Evolutionary conservation across 2,797 vertebrate species (phyloP).

Genomic region (Sebastes matsubarae): DNA sequence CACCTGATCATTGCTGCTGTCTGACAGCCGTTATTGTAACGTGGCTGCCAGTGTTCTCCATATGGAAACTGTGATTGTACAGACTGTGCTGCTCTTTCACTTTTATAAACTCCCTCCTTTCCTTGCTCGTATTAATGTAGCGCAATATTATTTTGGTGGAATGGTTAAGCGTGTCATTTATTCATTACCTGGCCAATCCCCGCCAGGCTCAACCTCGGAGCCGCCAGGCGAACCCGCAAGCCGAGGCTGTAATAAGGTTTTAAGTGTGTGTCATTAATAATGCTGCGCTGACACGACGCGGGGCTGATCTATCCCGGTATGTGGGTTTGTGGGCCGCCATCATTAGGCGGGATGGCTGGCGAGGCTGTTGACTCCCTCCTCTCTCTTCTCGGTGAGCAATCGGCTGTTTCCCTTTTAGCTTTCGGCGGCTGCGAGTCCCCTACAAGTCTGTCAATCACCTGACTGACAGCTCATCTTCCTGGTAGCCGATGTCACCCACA

Average conservation of each 20-base stretch:
- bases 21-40: constrained; percentile 43
- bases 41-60: constrained; percentile 32
- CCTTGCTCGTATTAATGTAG: constrained; percentile 47
- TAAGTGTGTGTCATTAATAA: constrained; percentile 78
- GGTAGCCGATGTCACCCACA: constrained; percentile 35
- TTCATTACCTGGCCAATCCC: constrained; percentile 72
- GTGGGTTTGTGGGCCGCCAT: constrained; percentile 65
- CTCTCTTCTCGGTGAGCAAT: constrained; percentile 33
- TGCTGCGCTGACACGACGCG: constrained; percentile 44
- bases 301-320: constrained; percentile 51
- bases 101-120: constrained; percentile 48
- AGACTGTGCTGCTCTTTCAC: constrained; percentile 12
- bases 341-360: constrained; percentile 49
- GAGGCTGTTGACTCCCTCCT: constrained; percentile 14
- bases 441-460: constrained; percentile 57
- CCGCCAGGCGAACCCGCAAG: constrained; percentile 29
- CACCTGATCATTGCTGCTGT: constrained; percentile 41
- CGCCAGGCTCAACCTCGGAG: constrained; percentile 40
- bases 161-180: constrained; percentile 70
- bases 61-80: neutral
- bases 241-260: constrained; percentile 67
- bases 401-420: constrained; percentile 27
- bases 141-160: constrained; percentile 61
- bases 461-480: constrained; percentile 56
- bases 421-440: constrained; percentile 36